These are phyloP conservation scores for Monochamus saltuarius DNA, from an alignment of 1,140 invertebrate genomes.

Conservation along the genomic window DNA sequence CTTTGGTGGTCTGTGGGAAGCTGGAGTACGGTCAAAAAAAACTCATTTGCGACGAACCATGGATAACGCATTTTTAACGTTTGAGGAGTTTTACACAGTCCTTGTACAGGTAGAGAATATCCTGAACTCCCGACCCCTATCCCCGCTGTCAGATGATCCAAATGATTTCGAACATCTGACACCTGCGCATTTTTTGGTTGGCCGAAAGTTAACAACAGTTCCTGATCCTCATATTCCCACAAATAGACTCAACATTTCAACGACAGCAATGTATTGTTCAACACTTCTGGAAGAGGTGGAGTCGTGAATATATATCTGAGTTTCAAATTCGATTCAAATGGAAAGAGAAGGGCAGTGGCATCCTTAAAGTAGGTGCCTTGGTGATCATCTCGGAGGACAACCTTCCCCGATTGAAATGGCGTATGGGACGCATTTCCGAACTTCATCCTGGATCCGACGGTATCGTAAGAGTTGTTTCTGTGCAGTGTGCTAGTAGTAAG, in stretches of 20 bases:
- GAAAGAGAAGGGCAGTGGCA: slow-evolving; percentile 1
- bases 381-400: too few relatives aligned
- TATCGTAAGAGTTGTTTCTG: too few relatives aligned
- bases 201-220: slow-evolving; percentile 1
- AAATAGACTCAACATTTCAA: slow-evolving; percentile 15
- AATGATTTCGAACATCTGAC: slow-evolving; percentile 21
- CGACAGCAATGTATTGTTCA: slow-evolving; percentile 10
- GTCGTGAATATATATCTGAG: slow-evolving; percentile 39
- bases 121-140: slow-evolving; percentile 17
- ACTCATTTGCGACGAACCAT: too few relatives aligned
- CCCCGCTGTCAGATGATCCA: slow-evolving; percentile 11
- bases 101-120: neutral
- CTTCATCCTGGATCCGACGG: too few relatives aligned
- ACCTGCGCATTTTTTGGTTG: slow-evolving; percentile 21
- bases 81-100: slow-evolving; percentile 22
- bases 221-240: slow-evolving; percentile 16
- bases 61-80: too few relatives aligned
- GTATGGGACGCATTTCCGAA: too few relatives aligned
- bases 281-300: slow-evolving; percentile 12
- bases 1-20: too few relatives aligned
- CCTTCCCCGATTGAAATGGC: too few relatives aligned
- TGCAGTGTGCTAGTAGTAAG: too few relatives aligned
- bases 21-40: too few relatives aligned
- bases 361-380: neutral
- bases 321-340: slow-evolving; percentile 25